Evolutionary conservation across 2,113 vertebrate genomes (phyloP), one percentile per base, ranked within the genome.

Genomic region (Maccullochella peelii): DNA sequence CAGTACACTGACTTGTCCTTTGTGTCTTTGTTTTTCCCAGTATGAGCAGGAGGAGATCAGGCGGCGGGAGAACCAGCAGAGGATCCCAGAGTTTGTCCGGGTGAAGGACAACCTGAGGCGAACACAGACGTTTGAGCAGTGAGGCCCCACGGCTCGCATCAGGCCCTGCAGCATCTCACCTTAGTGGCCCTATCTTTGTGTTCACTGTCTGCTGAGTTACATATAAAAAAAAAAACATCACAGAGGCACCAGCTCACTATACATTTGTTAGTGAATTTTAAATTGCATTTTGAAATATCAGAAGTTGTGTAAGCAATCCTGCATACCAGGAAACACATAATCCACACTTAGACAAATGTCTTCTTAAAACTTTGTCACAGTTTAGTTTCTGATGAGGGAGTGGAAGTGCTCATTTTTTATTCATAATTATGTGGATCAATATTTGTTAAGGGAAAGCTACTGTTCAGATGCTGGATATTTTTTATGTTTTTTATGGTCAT

Each of bases 81-180:
- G 93, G 70, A 69, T 80, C 42, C 95, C 95, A 4, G 93, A 96
- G 86, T 96, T 96, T 95, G 94, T 97, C 73, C 91, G 94, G 7
- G 93, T 96, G 74, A 91, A 89, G 88, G 94, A 96, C 77, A 95
- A 94, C 76, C 93, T 96, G 88, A 91, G 92, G 78, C 94, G 93
- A 80, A 94, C 93, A 14, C 92, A 94, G 69, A 66, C 86, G 8
- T 89, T 65, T 14, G 86, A 71, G 36, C 93, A 94, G 76, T 94
- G 81, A 92, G 57, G 72, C 74, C 66, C 75, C 15, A 6, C 77
- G 20, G 49, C 40, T 85, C 65, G 83, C 69, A 84, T 72, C 83
- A 71, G 81, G 70, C 83, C 67, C 63, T 36, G 76, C 85, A 77
- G 62, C 80, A 83, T 89, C 79, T 84, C 87, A 91, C 92, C 88